These are phyloP conservation scores for Neuroterus valhalla DNA, from an alignment of 1,140 invertebrate species.

Conservation along the genomic window DNA sequence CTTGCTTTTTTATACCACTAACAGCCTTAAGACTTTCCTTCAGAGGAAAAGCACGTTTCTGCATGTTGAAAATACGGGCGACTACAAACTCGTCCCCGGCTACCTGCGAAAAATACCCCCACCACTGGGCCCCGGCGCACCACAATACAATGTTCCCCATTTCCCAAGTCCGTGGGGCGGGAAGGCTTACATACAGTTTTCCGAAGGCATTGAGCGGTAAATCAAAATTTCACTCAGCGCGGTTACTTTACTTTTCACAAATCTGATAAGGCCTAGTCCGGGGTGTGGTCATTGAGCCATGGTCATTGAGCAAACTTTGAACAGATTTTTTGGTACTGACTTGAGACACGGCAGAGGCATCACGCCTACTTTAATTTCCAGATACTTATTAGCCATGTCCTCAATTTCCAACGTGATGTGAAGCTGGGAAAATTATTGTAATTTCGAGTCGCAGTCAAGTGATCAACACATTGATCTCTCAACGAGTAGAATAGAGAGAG, in stretches of 20 bases:
- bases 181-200: too few relatives aligned
- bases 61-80: too few relatives aligned
- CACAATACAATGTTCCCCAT: too few relatives aligned
- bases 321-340: slow-evolving; percentile 61
- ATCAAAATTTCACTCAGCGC: slow-evolving; percentile 56
- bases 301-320: slow-evolving; percentile 65
- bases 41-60: too few relatives aligned
- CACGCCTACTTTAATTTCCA: slow-evolving; percentile 39
- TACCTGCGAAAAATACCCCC: too few relatives aligned
- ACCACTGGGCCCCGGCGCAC: too few relatives aligned
- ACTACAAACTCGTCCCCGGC: too few relatives aligned
- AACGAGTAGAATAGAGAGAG: slow-evolving; percentile 63
- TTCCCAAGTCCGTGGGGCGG: too few relatives aligned
- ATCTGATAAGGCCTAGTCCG: slow-evolving; percentile 66
- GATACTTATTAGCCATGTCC: slow-evolving; percentile 43
- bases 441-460: slow-evolving; percentile 57
- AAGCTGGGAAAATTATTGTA: slow-evolving; percentile 61
- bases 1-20: too few relatives aligned
- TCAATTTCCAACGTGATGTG: slow-evolving; percentile 42
- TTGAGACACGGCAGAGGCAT: slow-evolving; percentile 45
- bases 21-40: too few relatives aligned
- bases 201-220: too few relatives aligned
- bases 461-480: slow-evolving; percentile 70
- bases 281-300: slow-evolving; percentile 66
- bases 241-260: slow-evolving; percentile 58